A percentile compares a stretch with the other conserved stretches of the same genome.
These are phyloP conservation scores for Ctenosaura bakeri DNA, from an alignment of 2,797 vertebrate genomes.

Conservation along the genomic window DNA sequence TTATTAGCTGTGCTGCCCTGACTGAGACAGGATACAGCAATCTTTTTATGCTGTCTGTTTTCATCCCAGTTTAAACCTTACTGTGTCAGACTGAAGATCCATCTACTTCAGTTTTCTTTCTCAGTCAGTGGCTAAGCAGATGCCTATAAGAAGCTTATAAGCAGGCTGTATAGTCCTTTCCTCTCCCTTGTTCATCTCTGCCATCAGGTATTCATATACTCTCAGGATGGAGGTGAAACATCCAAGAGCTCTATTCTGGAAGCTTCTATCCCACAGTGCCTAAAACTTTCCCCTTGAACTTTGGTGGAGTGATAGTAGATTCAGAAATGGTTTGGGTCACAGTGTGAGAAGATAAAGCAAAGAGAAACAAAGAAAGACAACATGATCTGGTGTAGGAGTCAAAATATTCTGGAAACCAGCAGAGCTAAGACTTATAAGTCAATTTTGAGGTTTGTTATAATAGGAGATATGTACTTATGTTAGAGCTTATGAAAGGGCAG, in stretches of 20 bases:
- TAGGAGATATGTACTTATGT: neutral
- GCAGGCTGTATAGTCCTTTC: neutral
- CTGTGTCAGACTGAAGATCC: neutral
- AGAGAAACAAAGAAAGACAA: slow-evolving; percentile 14
- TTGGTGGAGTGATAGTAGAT: neutral
- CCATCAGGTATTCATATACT: neutral
- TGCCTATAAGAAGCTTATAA: neutral
- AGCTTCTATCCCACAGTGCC: neutral
- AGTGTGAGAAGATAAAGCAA: neutral
- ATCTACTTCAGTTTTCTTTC: neutral
- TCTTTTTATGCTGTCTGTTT: neutral
- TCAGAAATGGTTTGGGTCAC: neutral
- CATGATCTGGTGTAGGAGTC: neutral
- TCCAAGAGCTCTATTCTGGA: neutral
- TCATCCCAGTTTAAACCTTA: neutral
- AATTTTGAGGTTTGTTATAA: neutral
- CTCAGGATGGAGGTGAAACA: neutral
- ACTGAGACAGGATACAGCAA: no score
- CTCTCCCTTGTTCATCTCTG: neutral
- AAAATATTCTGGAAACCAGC: neutral
- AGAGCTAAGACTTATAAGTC: neutral
- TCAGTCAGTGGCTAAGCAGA: neutral
- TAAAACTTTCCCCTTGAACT: neutral
- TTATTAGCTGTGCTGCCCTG: no score
- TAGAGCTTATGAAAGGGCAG: neutral